Evolutionary conservation across 1,140 invertebrate species (phyloP), one percentile per base, ranked within the genome.

Genomic region (Penaeus chinensis): DNA sequence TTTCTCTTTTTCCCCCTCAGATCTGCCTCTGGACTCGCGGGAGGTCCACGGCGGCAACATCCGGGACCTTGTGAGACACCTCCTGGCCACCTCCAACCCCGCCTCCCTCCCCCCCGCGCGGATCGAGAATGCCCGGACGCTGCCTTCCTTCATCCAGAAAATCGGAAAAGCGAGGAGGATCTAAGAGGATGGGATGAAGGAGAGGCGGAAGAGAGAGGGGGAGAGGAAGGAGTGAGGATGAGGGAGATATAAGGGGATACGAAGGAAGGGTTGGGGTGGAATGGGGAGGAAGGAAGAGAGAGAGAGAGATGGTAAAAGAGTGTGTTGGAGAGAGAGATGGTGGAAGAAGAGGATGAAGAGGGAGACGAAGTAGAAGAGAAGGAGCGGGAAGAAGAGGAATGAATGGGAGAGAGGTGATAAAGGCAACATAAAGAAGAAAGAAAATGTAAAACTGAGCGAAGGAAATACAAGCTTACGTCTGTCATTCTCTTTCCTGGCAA

Each of bases 61-160:
- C 65, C 63, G 85, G 61, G 87, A 88, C 19, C 62, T 88, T 13
- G 82, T 88, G 16, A 24, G 87, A 60, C 87, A 83, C 77, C 87
- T 88, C 47, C 27, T 88, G 10, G 87, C 87, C 74, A 42, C 82
- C 24, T 77, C 82, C 54, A 88, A 84, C 60, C 87, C 87, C 2
- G 82, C 81, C 80, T 83, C 87, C 27, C 62, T 88, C 16, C 87
- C 87, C 24, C 87, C 87, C 13, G 82, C 87, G 20, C 82, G 82
- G 61, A 84, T 88, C 62, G 87, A 88, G 77, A 88, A 88, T 77
- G 82, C 82, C 22, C 74, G 87, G 42, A 84, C 87, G 11, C 61
- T 84, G 2, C 87, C 87, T 37, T 61, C 87, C 66, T 88, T 88
- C 63, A 63, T 84, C 24, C 78, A 79, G 60, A 87, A 69, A 69